Conservation (phyloP, 1,140 invertebrate species). For the Rhagoletis pomonella region DNA sequence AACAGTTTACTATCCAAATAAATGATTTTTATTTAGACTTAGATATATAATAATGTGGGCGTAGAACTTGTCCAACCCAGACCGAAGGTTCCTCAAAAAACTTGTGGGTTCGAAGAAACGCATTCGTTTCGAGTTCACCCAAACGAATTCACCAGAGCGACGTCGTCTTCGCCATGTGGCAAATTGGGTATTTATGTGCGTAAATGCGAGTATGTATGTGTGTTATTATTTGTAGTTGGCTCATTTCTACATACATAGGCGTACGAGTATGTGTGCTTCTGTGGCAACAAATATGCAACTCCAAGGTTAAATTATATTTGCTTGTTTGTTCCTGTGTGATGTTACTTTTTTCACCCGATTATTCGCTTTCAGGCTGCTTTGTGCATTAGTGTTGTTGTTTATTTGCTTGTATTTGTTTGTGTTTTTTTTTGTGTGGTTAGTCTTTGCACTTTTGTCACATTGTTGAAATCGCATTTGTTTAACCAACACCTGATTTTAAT, state of each 20-base stretch:
- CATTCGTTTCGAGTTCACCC: too few relatives aligned
- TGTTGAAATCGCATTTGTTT: conserved; percentile 43
- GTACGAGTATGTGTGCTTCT: neutral
- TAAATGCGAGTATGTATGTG: neutral
- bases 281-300: neutral
- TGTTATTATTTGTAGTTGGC: neutral
- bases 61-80: too few relatives aligned
- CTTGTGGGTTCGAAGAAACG: too few relatives aligned
- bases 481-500: conserved; percentile 38
- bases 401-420: neutral
- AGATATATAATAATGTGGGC: too few relatives aligned
- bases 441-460: conserved; percentile 46
- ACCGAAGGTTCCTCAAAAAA: too few relatives aligned
- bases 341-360: conserved; percentile 1
- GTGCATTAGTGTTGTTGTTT: neutral
- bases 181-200: neutral
- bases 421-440: neutral
- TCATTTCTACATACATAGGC: neutral
- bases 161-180: too few relatives aligned
- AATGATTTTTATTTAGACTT: too few relatives aligned
- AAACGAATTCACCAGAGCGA: too few relatives aligned
- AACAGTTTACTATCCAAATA: too few relatives aligned
- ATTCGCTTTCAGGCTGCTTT: neutral
- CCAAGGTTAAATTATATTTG: conserved; percentile 32
- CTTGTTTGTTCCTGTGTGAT: conserved; percentile 28